Evolutionary conservation across 2,113 vertebrate species (phyloP), one percentile per base, ranked within the genome.

Genomic region (Periophthalmus modestus): DNA sequence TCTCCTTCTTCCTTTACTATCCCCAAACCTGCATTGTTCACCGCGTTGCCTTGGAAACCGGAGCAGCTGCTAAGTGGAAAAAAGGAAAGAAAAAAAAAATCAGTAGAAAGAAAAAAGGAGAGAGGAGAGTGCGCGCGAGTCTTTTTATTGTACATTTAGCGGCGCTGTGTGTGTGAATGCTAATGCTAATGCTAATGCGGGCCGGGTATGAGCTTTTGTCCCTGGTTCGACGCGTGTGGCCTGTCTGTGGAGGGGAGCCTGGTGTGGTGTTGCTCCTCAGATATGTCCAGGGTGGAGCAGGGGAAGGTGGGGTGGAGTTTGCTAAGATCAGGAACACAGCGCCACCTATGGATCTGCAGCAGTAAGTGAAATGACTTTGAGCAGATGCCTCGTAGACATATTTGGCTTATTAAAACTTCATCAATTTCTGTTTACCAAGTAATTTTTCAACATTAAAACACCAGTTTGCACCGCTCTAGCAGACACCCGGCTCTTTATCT

Each of bases 11-110:
- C 55, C 12, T 24, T n/a, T 58, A 12, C 55, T 23, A 58, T 24
- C 55, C n/a, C 21, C 21, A 58, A 92, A 82, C 83, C 59, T 88
- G 86, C 94, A 94, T 98, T 97, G 96, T 96, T 95, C 93, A 0
- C 85, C 24, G 4, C 48, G 95, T 98, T 93, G 92, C 94, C 91
- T 94, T 95, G 93, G 95, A 82, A 95, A 97, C 94, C 69, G 91
- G 91, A 94, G 95, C 97, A 98, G 96, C 96, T 99, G 96, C 94
- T 95, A 90, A 92, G 90, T 95, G 93, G 94, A 92, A 93, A 93
- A 95, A 93, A 39, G 36, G 36, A 91, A 73, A 34, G 77, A 85
- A 84, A 85, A 84, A 28, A 33, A 28, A 61, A 58, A 58, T 21
- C 19, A 23, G 21, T 21, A 23, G 7, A 58, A 58, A 39, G 7